Percentiles rank a stretch among this genome's conserved stretches.
phyloP scores from a whole-genome alignment of 2,113 vertebrate genomes.

The Bubalus kerabau region DNA sequence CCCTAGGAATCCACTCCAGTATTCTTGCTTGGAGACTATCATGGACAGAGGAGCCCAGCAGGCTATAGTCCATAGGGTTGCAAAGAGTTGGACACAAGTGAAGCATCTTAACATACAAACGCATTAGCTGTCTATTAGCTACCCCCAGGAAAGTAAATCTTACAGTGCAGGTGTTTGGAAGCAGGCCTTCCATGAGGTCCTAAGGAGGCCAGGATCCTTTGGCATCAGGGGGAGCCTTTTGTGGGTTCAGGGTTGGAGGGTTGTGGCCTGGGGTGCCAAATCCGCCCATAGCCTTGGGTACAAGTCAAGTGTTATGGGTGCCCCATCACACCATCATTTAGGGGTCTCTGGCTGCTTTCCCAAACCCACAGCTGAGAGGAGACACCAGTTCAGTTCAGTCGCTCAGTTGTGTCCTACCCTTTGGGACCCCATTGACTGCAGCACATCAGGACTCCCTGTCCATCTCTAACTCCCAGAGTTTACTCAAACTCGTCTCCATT shows the following conservation, averaged over 20 bases:
- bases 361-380: fast-evolving
- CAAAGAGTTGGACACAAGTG: background rate
- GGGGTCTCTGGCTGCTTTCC: background rate
- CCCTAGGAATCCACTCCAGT: background rate
- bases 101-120: background rate
- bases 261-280: background rate
- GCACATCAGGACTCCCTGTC: background rate
- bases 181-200: fast-evolving
- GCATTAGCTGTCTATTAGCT: background rate
- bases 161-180: fast-evolving
- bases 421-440: fast-evolving
- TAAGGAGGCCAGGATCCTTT: too few relatives aligned
- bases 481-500: background rate
- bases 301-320: background rate
- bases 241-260: fast-evolving
- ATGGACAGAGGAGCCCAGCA: background rate
- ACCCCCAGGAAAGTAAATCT: background rate
- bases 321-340: background rate
- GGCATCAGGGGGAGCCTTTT: fast-evolving
- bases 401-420: background rate
- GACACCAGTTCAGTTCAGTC: background rate
- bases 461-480: background rate
- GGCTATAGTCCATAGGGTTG: background rate
- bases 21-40: background rate
- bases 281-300: background rate